Conservation (phyloP, 2,888 invertebrate species). For the Eupithecia centaureata region DNA sequence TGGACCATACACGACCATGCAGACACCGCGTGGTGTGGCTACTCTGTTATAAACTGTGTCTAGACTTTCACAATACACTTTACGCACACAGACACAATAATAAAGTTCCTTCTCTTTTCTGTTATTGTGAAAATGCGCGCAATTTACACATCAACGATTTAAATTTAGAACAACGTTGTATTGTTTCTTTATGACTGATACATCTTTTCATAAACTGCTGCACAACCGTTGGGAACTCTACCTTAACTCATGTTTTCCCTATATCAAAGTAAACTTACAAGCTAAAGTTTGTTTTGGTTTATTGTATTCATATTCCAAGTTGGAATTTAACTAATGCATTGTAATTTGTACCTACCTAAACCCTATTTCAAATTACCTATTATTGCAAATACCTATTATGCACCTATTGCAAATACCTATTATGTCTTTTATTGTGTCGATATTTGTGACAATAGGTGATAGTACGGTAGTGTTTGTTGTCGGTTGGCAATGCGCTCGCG, state of each 20-base stretch:
- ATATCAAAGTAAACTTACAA: neutral
- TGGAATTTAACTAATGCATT: neutral
- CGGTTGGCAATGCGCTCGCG: slow-evolving; percentile 26
- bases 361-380: neutral
- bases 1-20: slow-evolving; percentile 50
- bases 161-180: neutral
- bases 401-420: neutral
- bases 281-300: too few species aligned
- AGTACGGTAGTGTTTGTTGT: neutral
- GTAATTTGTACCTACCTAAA: neutral
- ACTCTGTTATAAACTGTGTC: slow-evolving; percentile 15
- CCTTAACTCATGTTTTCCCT: neutral
- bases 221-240: neutral
- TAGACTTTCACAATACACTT: slow-evolving; percentile 56
- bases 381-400: too few species aligned
- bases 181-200: too few species aligned
- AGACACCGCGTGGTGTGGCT: slow-evolving; percentile 46
- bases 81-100: slow-evolving; percentile 38
- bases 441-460: slow-evolving; percentile 6
- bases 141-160: neutral
- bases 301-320: neutral
- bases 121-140: slow-evolving; percentile 12
- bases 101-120: slow-evolving; percentile 35
- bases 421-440: neutral
- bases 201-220: neutral